Conservation (phyloP, 2,797 vertebrate genomes). For the Pristis pectinata region DNA sequence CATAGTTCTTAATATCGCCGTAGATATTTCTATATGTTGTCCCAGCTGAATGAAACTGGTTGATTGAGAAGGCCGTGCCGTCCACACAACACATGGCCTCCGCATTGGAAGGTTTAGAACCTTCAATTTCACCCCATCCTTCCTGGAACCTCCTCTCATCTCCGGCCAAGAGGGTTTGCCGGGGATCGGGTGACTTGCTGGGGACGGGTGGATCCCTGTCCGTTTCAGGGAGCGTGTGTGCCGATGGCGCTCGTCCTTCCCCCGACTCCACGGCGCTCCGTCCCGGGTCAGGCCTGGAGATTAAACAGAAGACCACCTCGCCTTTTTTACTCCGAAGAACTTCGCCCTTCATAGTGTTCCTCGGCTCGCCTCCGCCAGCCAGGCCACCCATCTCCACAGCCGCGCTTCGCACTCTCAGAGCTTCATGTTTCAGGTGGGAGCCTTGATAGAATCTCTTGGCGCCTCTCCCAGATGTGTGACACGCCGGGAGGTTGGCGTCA, state of each 20-base stretch:
- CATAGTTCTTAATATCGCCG: not conserved
- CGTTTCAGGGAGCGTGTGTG: not conserved
- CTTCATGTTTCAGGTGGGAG: not conserved
- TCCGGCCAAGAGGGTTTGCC: not conserved
- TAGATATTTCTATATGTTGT: too few relatives aligned
- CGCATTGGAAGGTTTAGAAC: not conserved
- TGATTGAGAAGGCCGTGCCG: not conserved
- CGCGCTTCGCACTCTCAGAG: not conserved
- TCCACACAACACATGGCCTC: not conserved
- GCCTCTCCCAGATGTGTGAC: not conserved
- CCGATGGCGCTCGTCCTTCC: not conserved
- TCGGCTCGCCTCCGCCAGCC: not conserved
- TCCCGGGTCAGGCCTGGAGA: not conserved
- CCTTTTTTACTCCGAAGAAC: not conserved
- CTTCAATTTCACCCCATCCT: not conserved
- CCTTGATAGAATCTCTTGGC: not conserved
- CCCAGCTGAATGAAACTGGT: not conserved
- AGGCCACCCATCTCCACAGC: not conserved
- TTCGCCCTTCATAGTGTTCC: not conserved
- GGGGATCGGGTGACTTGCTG: too few relatives aligned
- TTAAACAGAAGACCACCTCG: constrained; percentile 24
- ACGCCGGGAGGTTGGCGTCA: not conserved
- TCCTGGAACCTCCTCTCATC: not conserved
- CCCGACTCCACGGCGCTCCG: not conserved
- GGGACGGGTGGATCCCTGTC: not conserved